Evolutionary conservation across 2,113 vertebrate genomes (phyloP), one percentile per base, ranked within the genome.

Genomic region (Cyprinodon tularosa): DNA sequence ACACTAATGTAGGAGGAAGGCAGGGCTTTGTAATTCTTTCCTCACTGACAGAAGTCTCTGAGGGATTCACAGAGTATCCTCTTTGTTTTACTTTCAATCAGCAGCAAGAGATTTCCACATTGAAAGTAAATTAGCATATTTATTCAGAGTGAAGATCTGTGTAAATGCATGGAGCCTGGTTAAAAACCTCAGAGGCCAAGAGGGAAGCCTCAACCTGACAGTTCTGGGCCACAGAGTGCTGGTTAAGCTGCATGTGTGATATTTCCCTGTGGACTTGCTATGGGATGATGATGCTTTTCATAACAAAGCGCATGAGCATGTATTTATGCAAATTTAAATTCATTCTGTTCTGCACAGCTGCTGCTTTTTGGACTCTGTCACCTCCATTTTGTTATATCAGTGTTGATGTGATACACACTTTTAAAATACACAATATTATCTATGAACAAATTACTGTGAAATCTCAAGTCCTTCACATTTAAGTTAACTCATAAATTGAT

Each of bases 81-180:
- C 84, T 88, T 90, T 92, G 88, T 88, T 89, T 90, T 91, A 81
- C 64, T 63, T 72, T 73, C 77, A 88, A 84, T 89, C 87, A 87
- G 79, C 84, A 78, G 80, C 77, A 83, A 83, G 83, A 85, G 82
- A 88, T 90, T 89, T 88, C 68, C 68, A 85, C 84, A 83, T 66
- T 77, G 66, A 92, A 78, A 77, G 86, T 39, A 82, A 78, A 92
- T 90, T 84, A 90, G 89, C 84, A 83, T 78, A 82, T 72, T 84
- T 66, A 82, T 77, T 87, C 80, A 88, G 74, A 72, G 71, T 80
- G 74, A 67, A 71, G 78, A 81, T 87, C 80, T 67, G 84, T 89
- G 81, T 76, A 86, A 86, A 82, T 65, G 84, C 39, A 48, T 60
- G 40, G 50, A 62, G 83, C 65, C 61, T 71, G 66, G 76, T 53